These are phyloP conservation scores for Thrips palmi DNA, from an alignment of 1,140 invertebrate species.

Conservation along the genomic window DNA sequence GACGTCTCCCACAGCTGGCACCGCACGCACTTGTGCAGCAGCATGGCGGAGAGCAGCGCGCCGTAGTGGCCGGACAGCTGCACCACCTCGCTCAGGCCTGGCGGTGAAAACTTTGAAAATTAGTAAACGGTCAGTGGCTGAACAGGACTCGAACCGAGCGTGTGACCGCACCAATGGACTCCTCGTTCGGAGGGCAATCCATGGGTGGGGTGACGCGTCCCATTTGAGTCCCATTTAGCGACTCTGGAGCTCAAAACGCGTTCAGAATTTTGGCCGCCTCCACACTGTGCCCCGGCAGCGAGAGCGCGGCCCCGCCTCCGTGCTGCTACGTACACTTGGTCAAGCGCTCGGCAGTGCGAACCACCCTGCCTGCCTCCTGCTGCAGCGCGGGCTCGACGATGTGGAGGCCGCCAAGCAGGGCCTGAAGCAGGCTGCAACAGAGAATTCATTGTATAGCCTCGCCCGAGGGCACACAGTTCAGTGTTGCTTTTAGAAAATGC, in stretches of 20 bases:
- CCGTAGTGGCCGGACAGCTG: slow-evolving; percentile 20
- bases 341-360: slow-evolving; percentile 42
- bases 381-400: slow-evolving; percentile 43
- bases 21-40: slow-evolving; percentile 43
- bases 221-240: not conserved
- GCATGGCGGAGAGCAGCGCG: slow-evolving; percentile 34
- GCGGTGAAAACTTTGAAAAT: not conserved
- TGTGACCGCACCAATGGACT: no score
- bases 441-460: not conserved
- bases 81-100: slow-evolving; percentile 10
- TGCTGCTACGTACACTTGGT: slow-evolving; percentile 40
- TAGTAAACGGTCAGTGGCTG: no score
- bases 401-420: slow-evolving; percentile 43
- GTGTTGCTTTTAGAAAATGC: not conserved
- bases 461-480: not conserved
- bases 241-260: not conserved
- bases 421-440: slow-evolving; percentile 49
- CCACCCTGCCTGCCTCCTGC: slow-evolving; percentile 49
- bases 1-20: slow-evolving; percentile 59
- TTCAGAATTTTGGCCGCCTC: not conserved
- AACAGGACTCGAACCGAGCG: no score
- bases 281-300: not conserved
- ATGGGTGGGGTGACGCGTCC: not conserved
- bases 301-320: not conserved
- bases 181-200: no score